Conservation (phyloP, 2,888 invertebrate species). For the Eugnorisma glareosa region DNA sequence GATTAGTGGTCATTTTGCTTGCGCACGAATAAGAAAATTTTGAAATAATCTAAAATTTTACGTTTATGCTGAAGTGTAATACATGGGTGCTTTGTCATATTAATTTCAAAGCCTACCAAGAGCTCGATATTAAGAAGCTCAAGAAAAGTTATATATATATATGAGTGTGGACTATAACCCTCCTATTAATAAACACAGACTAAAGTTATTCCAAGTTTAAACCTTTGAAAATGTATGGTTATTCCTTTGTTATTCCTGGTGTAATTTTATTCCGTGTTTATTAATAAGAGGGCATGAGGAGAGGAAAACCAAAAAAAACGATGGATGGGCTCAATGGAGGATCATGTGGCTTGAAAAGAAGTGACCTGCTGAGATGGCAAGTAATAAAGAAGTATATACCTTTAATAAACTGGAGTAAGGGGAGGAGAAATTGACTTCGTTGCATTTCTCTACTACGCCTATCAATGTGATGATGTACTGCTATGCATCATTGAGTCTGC, state of each 20-base stretch:
- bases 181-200: too few relatives aligned
- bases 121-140: too few relatives aligned
- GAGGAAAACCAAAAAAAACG: background rate
- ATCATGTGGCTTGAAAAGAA: too few relatives aligned
- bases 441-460: background rate
- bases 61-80: background rate
- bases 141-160: too few relatives aligned
- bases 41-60: too few relatives aligned
- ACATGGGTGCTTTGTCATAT: background rate
- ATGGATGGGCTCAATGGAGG: background rate
- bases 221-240: too few relatives aligned
- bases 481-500: background rate
- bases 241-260: too few relatives aligned
- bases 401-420: background rate
- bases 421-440: background rate
- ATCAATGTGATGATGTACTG: background rate
- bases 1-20: conserved; percentile 2
- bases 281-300: background rate
- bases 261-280: too few relatives aligned
- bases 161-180: too few relatives aligned
- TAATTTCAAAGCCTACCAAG: background rate
- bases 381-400: too few relatives aligned
- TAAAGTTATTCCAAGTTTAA: too few relatives aligned
- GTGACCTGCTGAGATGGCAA: too few relatives aligned
- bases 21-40: background rate